Conservation (phyloP, 2,797 vertebrate species). For the Calcarius lapponicus region DNA sequence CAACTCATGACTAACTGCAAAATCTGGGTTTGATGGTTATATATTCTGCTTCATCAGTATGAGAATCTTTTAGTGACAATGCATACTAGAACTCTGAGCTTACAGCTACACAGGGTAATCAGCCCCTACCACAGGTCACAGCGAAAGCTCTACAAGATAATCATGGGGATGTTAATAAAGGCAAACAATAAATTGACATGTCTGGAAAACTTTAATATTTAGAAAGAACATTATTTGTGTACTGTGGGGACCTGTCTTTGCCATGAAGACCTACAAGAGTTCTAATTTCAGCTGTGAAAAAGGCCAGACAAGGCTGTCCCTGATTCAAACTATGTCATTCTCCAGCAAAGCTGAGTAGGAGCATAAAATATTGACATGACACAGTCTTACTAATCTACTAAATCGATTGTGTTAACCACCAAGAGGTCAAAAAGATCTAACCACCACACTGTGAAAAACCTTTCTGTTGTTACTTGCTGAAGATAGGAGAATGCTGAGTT, state of each 20-base stretch:
- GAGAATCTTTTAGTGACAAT: not conserved
- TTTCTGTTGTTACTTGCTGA: not conserved
- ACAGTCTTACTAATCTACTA: not conserved
- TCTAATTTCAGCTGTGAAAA: constrained; percentile 16
- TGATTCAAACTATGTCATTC: constrained; percentile 33
- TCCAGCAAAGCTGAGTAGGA: constrained; percentile 9
- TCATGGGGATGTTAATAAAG: not conserved
- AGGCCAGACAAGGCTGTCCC: not conserved
- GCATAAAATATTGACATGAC: not conserved
- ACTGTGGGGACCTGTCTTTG: not conserved
- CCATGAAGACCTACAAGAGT: not conserved
- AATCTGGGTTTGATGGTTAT: not conserved
- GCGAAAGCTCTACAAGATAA: not conserved
- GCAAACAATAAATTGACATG: not conserved
- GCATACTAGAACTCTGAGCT: not conserved
- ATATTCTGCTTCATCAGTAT: not conserved
- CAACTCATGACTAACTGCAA: not conserved
- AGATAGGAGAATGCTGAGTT: not conserved
- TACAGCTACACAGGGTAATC: not conserved
- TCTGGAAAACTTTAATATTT: not conserved
- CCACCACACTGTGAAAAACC: not conserved
- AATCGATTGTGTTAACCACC: not conserved
- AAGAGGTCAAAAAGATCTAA: not conserved
- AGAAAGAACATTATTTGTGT: not conserved
- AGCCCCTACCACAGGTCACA: not conserved